Evolutionary conservation across 2,113 vertebrate genomes (phyloP).

Genomic region (Origma solitaria): DNA sequence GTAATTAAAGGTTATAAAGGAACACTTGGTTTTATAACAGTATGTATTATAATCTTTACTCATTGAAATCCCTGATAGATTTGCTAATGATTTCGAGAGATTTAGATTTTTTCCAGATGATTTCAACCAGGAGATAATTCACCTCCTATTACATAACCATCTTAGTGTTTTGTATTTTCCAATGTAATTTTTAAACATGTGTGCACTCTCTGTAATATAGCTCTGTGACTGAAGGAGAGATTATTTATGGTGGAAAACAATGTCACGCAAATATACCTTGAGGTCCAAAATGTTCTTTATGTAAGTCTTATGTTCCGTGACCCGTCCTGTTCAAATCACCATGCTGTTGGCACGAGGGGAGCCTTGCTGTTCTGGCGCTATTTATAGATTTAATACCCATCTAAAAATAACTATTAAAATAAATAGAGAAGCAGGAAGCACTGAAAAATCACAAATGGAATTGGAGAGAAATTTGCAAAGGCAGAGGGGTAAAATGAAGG

Average conservation of each 20-base stretch:
- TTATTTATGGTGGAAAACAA: not conserved
- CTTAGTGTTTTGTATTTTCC: not conserved
- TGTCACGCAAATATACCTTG: not conserved
- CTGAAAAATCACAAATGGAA: not conserved
- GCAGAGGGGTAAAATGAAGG: not conserved
- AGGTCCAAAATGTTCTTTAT: not conserved
- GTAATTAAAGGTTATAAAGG: not conserved
- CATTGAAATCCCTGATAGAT: not conserved
- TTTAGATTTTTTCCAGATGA: not conserved
- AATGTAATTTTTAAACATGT: not conserved
- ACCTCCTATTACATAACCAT: not conserved
- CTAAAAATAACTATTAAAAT: not conserved
- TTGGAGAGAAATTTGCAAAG: not conserved
- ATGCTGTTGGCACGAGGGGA: fast-evolving
- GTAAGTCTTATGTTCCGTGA: not conserved
- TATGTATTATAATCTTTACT: not conserved
- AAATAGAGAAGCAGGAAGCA: not conserved
- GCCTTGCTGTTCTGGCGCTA: not conserved
- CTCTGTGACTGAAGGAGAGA: not conserved
- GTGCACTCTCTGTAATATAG: not conserved
- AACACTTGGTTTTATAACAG: not conserved
- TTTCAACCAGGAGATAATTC: not conserved
- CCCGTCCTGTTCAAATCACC: not conserved
- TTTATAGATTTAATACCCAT: not conserved
- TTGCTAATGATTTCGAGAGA: not conserved